These are phyloP conservation scores for Epizoanthus rinbou DNA, from an alignment of 92 coral and sea anemone species.

Conservation along the genomic window DNA sequence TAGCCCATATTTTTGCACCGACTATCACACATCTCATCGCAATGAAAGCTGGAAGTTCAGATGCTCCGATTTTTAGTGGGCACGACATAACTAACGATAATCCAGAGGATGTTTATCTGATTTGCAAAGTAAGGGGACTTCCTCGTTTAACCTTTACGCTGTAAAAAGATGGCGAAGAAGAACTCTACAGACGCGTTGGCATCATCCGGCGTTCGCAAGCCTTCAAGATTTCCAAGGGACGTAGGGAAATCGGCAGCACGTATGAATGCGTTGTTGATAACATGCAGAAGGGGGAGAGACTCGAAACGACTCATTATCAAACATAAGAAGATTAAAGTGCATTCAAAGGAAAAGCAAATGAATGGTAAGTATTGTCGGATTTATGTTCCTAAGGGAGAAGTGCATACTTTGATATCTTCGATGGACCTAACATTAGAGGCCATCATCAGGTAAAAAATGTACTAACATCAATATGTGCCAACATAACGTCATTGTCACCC, in stretches of 20 bases:
- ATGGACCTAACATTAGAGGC: too few species aligned
- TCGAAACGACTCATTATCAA: not conserved
- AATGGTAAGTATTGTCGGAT: too few species aligned
- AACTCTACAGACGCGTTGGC: not conserved
- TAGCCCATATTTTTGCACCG: not conserved
- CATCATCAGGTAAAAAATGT: too few species aligned
- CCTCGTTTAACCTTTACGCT: not conserved
- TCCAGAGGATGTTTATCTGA: not conserved
- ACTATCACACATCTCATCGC: not conserved
- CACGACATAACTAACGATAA: not conserved
- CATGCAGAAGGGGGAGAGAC: not conserved
- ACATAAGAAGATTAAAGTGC: too few species aligned
- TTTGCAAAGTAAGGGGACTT: conserved; percentile 1
- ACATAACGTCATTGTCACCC: too few species aligned
- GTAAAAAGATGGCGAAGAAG: not conserved
- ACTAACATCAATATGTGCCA: too few species aligned
- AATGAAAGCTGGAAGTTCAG: not conserved
- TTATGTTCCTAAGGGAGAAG: too few species aligned
- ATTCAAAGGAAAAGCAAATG: too few species aligned
- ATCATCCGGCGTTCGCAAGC: not conserved
- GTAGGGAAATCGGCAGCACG: not conserved
- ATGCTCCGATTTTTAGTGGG: not conserved
- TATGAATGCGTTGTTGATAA: conserved; percentile 3
- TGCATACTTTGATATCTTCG: too few species aligned
- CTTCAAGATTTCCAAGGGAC: not conserved